These are phyloP conservation scores for Pantherophis alleghaniensis DNA, from an alignment of 2,797 vertebrate genomes.

Conservation along the genomic window DNA sequence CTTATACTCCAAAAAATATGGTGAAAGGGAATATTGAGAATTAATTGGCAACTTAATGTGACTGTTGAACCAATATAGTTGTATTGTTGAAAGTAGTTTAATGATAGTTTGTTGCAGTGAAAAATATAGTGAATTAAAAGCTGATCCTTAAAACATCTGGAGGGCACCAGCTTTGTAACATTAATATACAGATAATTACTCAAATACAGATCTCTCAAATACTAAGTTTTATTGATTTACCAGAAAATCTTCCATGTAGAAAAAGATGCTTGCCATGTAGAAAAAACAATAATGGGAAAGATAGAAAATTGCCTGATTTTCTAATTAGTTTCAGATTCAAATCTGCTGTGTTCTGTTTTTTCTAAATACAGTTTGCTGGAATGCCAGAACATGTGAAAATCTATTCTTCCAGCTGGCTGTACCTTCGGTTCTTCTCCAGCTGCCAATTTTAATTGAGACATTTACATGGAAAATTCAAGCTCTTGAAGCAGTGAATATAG, in stretches of 20 bases:
- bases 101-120: background rate
- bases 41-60: background rate
- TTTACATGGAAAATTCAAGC: slow-evolving; percentile 83
- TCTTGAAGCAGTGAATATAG: slow-evolving; percentile 68
- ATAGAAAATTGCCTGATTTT: background rate
- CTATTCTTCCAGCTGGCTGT: slow-evolving; percentile 68
- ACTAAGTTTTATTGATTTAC: background rate
- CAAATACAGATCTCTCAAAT: background rate
- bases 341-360: slow-evolving; percentile 16
- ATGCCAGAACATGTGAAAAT: slow-evolving; percentile 66
- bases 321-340: background rate
- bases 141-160: background rate
- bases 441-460: slow-evolving; percentile 76
- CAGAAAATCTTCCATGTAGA: background rate
- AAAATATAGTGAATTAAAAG: background rate
- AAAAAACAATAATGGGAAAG: background rate
- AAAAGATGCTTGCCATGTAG: background rate
- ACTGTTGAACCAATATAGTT: background rate
- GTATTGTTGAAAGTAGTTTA: background rate
- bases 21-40: background rate
- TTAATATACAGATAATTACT: background rate
- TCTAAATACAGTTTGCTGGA: slow-evolving; percentile 62
- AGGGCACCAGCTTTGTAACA: background rate
- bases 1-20: no score
- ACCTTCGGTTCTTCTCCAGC: slow-evolving; percentile 70